Evolutionary conservation across 2,888 invertebrate genomes (phyloP), one percentile per base, ranked within the genome.

Genomic region (Eurytoma californica): DNA sequence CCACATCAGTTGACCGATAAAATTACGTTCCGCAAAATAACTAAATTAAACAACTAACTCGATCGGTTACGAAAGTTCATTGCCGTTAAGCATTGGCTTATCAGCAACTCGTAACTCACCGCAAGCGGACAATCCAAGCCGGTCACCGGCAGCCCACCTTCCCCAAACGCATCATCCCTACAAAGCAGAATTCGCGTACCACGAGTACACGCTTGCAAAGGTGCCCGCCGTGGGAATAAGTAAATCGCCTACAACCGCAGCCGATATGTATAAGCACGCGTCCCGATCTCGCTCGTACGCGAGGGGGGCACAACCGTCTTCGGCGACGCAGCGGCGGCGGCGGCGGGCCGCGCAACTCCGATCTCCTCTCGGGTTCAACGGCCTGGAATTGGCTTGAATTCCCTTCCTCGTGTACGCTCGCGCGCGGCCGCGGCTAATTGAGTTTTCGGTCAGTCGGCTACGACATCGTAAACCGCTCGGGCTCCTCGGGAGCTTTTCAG

Each of bases 401-500:
- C 83, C 83, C 83, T 82, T 82, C 82, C 83, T 82, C 77, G 81
- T 82, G 1, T 28, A 5, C 18, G 12, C 30, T n/a, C 24, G 24
- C 24, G 24, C 24, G 4, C 70, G 13, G 55, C 47, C 49, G 83
- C 82, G 85, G 82, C 83, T 85, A 84, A 84, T 82, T 85, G 84
- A 85, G 84, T 85, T 86, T 87, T 87, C 86, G 86, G 86, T 86
- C 86, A 86, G 84, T 86, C 86, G 85, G 86, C 84, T 87, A 85
- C 83, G 81, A 84, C 82, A 82, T 83, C 82, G 83, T 80, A 81
- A 82, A 68, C 83, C 77, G 83, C n/a, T 28, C 39, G n/a, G 61
- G 20, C 79, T 79, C 73, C 77, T 77, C 74, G 74, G 75, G 16
- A 63, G 58, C 60, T 72, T 75, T 77, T 76, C 74, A 79, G 73